Percentiles rank a stretch among this genome's conserved stretches.
phyloP scores from a whole-genome alignment of 1,140 invertebrate species.

The Oscheius sp. region DNA sequence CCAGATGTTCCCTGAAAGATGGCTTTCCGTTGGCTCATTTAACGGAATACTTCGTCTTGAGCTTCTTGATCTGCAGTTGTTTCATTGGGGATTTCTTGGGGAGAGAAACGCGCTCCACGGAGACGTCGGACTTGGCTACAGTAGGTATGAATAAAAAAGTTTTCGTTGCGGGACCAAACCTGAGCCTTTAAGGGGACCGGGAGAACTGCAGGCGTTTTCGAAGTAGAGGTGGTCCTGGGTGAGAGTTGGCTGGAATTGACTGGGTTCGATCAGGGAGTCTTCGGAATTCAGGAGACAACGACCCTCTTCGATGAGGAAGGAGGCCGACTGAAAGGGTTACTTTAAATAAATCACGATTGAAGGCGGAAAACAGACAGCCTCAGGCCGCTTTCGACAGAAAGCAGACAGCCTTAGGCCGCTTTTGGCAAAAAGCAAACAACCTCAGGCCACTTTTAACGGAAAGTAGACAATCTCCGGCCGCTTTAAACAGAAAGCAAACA shows the following conservation, averaged over 20 bases:
- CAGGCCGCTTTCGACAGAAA: too few species aligned
- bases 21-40: background rate
- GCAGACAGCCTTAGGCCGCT: too few species aligned
- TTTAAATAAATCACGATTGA: constrained; percentile 6
- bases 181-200: background rate
- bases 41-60: background rate
- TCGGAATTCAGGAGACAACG: constrained; percentile 31
- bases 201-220: constrained; percentile 35
- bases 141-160: background rate
- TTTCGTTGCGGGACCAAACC: background rate
- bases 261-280: constrained; percentile 28
- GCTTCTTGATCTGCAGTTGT: background rate
- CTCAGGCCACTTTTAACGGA: too few species aligned
- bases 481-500: too few species aligned
- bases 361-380: too few species aligned
- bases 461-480: too few species aligned
- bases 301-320: constrained; percentile 32
- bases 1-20: background rate
- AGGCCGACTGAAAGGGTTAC: constrained; percentile 29
- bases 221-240: constrained; percentile 33
- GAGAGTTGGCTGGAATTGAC: constrained; percentile 16
- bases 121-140: background rate
- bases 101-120: background rate
- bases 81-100: background rate
- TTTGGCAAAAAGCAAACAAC: too few species aligned